Conservation (phyloP, 2,797 vertebrate genomes). For the Rachycentron canadum region DNA sequence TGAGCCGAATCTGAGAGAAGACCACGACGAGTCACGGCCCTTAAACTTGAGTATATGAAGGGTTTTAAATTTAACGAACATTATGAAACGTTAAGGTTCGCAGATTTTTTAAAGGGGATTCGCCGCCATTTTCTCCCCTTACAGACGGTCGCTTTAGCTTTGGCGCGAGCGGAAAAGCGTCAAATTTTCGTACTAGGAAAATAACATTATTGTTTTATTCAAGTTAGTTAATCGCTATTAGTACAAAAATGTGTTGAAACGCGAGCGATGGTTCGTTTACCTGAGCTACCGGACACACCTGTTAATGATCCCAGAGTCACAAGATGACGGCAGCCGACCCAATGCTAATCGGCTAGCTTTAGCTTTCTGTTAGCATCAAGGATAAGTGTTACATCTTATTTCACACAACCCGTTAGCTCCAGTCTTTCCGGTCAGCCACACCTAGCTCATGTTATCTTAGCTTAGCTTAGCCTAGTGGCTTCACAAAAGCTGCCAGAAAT, state of each 20-base stretch:
- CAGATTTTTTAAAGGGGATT: background rate
- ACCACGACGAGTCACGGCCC: background rate
- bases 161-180: background rate
- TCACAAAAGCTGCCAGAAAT: background rate
- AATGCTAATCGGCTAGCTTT: background rate
- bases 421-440: background rate
- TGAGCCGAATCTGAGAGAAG: background rate
- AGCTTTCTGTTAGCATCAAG: background rate
- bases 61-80: background rate
- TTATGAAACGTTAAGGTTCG: background rate
- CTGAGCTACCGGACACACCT: background rate
- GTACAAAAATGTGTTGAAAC: background rate
- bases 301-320: background rate
- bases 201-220: background rate
- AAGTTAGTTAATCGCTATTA: background rate
- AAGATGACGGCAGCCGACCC: background rate
- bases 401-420: background rate
- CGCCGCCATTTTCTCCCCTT: background rate
- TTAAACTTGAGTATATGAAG: fast-evolving
- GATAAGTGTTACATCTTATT: background rate
- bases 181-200: too few relatives aligned
- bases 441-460: background rate
- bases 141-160: background rate
- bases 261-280: background rate
- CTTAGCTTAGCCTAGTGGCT: background rate